phyloP scores from a whole-genome alignment of 2,888 invertebrate genomes.

The Zygaena filipendulae region DNA sequence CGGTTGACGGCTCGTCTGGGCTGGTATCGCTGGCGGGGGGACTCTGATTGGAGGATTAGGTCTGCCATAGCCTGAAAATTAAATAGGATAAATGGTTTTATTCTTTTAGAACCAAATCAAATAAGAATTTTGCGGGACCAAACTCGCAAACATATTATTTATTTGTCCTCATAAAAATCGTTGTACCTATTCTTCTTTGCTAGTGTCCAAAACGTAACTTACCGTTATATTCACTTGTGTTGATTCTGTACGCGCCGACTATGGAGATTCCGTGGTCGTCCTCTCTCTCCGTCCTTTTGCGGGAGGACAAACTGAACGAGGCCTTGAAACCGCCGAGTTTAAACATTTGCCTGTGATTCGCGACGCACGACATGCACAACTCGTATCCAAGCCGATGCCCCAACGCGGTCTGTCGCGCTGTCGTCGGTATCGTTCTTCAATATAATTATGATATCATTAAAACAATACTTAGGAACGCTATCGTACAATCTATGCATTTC shows the following conservation, averaged over 20 bases:
- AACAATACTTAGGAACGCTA: neutral
- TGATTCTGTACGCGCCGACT: constrained; percentile 41
- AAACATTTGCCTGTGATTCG: no score
- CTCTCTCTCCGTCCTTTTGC: constrained; percentile 21
- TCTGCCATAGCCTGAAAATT: constrained; percentile 28
- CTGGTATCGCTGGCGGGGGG: constrained; percentile 29
- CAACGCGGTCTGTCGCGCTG: constrained; percentile 20
- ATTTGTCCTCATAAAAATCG: no score
- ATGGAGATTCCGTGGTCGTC: constrained; percentile 24
- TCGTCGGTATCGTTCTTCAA: constrained; percentile 20
- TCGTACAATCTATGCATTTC: no score
- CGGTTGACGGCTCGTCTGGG: constrained; percentile 20
- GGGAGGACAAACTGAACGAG: constrained; percentile 31
- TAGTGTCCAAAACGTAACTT: no score
- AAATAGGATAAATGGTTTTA: constrained; percentile 1
- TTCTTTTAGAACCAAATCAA: neutral
- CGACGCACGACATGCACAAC: constrained; percentile 20
- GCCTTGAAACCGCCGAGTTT: constrained; percentile 42
- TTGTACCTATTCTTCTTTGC: no score
- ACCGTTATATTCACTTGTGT: constrained; percentile 43
- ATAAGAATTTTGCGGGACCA: no score
- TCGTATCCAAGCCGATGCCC: constrained; percentile 21
- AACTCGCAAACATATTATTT: no score
- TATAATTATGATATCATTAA: neutral
- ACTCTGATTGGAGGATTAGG: constrained; percentile 26